These are phyloP conservation scores for Tetragonisca angustula DNA, from an alignment of 2,888 invertebrate genomes.

Conservation along the genomic window DNA sequence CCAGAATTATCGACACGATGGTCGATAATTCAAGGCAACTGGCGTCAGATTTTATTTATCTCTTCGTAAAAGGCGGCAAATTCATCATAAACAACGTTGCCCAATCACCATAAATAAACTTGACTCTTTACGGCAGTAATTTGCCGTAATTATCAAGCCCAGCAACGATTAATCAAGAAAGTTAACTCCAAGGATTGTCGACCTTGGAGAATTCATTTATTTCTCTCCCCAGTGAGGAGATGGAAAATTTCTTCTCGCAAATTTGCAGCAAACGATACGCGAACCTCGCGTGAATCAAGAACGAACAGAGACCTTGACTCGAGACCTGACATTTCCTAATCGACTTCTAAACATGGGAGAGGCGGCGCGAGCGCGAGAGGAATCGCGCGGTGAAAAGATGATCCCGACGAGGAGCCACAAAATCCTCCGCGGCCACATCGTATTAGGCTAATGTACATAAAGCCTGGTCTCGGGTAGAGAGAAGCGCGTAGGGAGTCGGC, in stretches of 20 bases:
- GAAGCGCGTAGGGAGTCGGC: constrained; percentile 47
- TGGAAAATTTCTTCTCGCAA: not conserved
- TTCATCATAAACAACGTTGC: too few relatives aligned
- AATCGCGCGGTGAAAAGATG: constrained; percentile 20
- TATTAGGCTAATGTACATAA: constrained; percentile 74
- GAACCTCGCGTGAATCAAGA: not conserved
- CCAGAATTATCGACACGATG: too few relatives aligned
- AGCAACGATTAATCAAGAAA: constrained; percentile 54
- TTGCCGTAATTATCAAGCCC: not conserved
- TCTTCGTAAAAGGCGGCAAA: too few relatives aligned
- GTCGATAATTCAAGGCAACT: too few relatives aligned
- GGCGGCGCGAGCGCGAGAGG: not conserved
- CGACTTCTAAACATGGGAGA: not conserved
- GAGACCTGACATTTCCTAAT: not conserved
- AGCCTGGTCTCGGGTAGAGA: constrained; percentile 40
- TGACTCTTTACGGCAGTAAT: not conserved
- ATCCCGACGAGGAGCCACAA: constrained; percentile 30
- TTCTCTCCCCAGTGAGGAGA: too few relatives aligned
- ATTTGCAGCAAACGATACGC: not conserved
- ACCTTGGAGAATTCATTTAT: not conserved
- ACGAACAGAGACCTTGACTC: too few relatives aligned
- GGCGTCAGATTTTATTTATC: too few relatives aligned
- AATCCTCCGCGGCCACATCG: constrained; percentile 47
- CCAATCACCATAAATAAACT: not conserved
- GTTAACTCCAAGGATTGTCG: constrained; percentile 7